phyloP scores from a whole-genome alignment of 2,797 vertebrate genomes.

The Anguilla pacifica region DNA sequence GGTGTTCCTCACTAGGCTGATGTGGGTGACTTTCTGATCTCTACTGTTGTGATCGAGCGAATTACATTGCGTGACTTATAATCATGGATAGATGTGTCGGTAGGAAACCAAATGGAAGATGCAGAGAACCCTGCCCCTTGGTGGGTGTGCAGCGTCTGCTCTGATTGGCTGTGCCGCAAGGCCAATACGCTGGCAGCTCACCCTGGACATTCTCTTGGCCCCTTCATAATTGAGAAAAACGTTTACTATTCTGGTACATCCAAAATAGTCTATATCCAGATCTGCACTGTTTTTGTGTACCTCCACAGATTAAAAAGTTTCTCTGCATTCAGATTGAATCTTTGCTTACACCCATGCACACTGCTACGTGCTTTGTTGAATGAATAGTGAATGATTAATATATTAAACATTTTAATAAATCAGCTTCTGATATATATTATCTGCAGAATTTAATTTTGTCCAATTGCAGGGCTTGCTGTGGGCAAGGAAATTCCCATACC shows the following conservation, averaged over 20 bases:
- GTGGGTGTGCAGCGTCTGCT: background rate
- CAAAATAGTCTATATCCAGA: too few relatives aligned
- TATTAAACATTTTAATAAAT: background rate
- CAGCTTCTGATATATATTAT: background rate
- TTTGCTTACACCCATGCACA: background rate
- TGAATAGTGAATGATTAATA: background rate
- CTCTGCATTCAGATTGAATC: background rate
- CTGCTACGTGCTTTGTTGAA: background rate
- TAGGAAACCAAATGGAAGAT: background rate
- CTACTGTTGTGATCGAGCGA: background rate
- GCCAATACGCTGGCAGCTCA: too few relatives aligned
- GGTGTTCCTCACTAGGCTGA: background rate
- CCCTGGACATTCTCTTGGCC: too few relatives aligned
- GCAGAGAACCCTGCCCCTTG: background rate
- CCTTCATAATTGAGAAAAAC: background rate
- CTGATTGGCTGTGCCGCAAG: too few relatives aligned
- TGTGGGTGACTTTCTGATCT: background rate
- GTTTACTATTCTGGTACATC: too few relatives aligned
- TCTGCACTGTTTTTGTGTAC: too few relatives aligned
- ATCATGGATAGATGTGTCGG: background rate
- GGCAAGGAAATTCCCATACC: background rate
- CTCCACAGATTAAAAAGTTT: too few relatives aligned
- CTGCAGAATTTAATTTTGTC: background rate
- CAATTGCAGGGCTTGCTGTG: background rate
- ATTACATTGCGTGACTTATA: background rate